phyloP scores from a whole-genome alignment of 92 coral and sea anemone genomes.

The Anthopleura xanthogrammica region DNA sequence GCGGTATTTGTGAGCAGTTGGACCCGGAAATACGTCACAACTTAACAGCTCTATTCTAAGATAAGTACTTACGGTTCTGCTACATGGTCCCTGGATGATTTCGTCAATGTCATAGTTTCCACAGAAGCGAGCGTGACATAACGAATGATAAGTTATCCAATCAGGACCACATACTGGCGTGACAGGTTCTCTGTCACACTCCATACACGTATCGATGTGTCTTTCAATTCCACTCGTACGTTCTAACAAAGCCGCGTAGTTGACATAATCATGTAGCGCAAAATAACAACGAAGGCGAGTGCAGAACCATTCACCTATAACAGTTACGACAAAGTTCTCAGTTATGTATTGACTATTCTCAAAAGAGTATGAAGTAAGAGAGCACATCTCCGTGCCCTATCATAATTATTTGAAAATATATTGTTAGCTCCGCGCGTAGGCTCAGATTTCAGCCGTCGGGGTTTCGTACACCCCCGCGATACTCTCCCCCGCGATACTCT shows the following conservation, averaged over 20 bases:
- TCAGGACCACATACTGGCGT: conserved; percentile 93
- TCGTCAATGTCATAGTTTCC: conserved; percentile 67
- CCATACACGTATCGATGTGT: conserved; percentile 77
- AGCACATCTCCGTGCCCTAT: too few species aligned
- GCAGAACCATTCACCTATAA: conserved; percentile 74
- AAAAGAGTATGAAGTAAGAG: too few species aligned
- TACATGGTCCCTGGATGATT: conserved; percentile 66
- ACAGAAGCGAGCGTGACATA: conserved; percentile 88
- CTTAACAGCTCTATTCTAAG: too few species aligned
- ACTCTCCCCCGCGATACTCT: too few species aligned
- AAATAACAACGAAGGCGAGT: conserved; percentile 82
- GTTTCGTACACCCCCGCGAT: too few species aligned
- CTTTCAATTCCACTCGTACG: conserved; percentile 44
- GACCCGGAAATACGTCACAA: too few species aligned
- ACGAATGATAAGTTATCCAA: conserved; percentile 91
- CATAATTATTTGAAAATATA: too few species aligned
- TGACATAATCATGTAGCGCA: conserved; percentile 67
- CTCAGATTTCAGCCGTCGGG: too few species aligned
- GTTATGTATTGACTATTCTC: background rate
- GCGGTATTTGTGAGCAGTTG: too few species aligned
- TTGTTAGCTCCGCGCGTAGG: too few species aligned
- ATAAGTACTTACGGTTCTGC: conserved; percentile 41
- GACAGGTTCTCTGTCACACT: conserved; percentile 84
- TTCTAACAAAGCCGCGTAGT: conserved; percentile 51
- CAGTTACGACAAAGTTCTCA: background rate